These are phyloP conservation scores for Hippocampus guttulatus DNA, from an alignment of 2,113 vertebrate genomes.

Conservation along the genomic window DNA sequence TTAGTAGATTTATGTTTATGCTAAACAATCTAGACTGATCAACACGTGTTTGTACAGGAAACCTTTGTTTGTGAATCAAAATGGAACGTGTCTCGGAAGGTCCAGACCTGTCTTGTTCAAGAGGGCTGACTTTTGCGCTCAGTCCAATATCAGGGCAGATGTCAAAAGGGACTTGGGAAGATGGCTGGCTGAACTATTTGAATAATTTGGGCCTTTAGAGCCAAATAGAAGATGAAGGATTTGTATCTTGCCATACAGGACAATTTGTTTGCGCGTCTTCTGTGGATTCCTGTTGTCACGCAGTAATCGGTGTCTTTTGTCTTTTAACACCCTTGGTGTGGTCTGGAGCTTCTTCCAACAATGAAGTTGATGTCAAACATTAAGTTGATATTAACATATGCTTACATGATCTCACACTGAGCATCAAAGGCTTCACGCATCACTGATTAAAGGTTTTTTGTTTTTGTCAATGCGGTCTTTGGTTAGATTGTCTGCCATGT, in stretches of 20 bases:
- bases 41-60: conserved; percentile 24
- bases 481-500: conserved; percentile 4
- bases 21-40: conserved; percentile 47
- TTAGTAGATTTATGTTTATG: conserved; percentile 44
- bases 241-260: conserved; percentile 49
- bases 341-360: conserved; percentile 31
- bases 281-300: conserved; percentile 27
- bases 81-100: neutral
- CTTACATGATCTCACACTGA: conserved; percentile 28
- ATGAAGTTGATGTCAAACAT: neutral
- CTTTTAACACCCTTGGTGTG: conserved; percentile 16
- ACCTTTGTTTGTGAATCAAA: conserved; percentile 8
- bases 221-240: conserved; percentile 45
- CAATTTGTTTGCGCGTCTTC: conserved; percentile 22
- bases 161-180: conserved; percentile 24
- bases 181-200: conserved; percentile 13
- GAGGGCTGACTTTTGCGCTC: conserved; percentile 17
- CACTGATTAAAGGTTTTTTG: conserved; percentile 2
- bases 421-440: conserved; percentile 57
- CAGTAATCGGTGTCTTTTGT: conserved; percentile 35
- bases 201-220: conserved; percentile 13
- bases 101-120: conserved; percentile 12
- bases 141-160: conserved; percentile 26
- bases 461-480: conserved; percentile 16
- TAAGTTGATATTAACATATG: conserved; percentile 10